Evolutionary conservation across 2,797 vertebrate species (phyloP), one percentile per base, ranked within the genome.

Genomic region (Geotrypetes seraphini): DNA sequence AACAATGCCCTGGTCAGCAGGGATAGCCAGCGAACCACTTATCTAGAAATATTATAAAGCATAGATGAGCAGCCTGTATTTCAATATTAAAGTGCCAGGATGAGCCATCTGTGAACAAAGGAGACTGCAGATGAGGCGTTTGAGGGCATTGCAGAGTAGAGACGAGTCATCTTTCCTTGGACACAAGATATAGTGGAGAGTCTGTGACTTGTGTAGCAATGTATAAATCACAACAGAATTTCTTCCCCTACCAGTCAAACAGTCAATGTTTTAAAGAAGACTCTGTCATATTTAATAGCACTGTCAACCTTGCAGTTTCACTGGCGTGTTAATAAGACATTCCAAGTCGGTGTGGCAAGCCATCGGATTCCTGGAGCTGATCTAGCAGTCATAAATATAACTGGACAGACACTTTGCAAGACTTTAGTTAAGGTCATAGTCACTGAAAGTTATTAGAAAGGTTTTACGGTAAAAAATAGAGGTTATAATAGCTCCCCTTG

Each of bases 261-360:
- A 57, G 36, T 36, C 54, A 52, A 37, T 60, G 46, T 53, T 58
- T 63, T 60, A 60, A 63, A 51, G 46, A 61, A 60, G 56, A 54
- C 49, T 69, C 60, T 65, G 63, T 63, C 63, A 66, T 68, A 65
- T 66, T 69, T 68, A 71, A 69, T 66, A 66, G 57, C 31, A 20
- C 53, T 61, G 63, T 65, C 60, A 75, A 35, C 40, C 41, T 47
- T 50, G 50, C 42, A 24, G 29, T 52, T 59, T 54, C 40, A 16
- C 46, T 39, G 45, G 17, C 25, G 46, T 45, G 32, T 48, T 69
- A 66, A 66, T 60, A 53, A 47, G 40, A 56, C 51, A 48, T 63
- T 51, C 28, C 16, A 51, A 25, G 64, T 46, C 33, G 28, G 51
- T 18, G 39, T 10, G 34, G 12, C 61, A 59, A 47, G 40, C 47